These are phyloP conservation scores for Telmatherina bonti DNA, from an alignment of 2,797 vertebrate species.

Conservation along the genomic window DNA sequence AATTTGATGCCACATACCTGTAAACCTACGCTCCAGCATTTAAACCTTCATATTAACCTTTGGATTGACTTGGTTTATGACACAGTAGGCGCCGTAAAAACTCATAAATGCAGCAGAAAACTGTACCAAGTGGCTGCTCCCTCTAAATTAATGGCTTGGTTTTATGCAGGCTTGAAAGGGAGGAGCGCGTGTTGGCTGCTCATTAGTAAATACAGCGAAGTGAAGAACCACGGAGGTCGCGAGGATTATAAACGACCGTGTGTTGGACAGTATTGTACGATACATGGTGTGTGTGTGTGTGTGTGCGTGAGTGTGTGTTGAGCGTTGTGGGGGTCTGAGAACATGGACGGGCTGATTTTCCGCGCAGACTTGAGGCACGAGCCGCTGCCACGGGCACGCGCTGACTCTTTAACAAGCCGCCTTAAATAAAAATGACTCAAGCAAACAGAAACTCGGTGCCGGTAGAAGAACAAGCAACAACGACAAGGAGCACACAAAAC, in stretches of 20 bases:
- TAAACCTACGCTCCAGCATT: not conserved
- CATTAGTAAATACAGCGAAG: conserved; percentile 34
- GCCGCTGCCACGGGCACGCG: conserved; percentile 68
- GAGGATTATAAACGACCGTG: conserved; percentile 29
- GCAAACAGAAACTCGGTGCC: conserved; percentile 20
- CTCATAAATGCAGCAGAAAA: conserved; percentile 8
- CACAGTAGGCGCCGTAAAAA: conserved; percentile 5
- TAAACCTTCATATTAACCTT: conserved; percentile 25
- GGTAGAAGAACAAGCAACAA: not conserved
- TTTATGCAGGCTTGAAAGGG: conserved; percentile 18
- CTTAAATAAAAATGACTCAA: conserved; percentile 53
- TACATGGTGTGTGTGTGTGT: conserved; percentile 12
- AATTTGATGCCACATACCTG: not conserved
- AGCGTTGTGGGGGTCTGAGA: conserved; percentile 12
- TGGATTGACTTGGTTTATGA: conserved; percentile 2
- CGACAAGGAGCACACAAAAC: not conserved
- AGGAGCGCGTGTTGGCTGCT: conserved; percentile 23
- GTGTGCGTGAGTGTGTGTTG: conserved; percentile 6
- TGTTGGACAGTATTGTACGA: not conserved
- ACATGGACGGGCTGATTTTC: conserved; percentile 43
- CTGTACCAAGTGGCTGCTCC: not conserved
- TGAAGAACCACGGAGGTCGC: conserved; percentile 22
- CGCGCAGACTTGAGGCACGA: conserved; percentile 64
- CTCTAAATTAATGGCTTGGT: conserved; percentile 26
- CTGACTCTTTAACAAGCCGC: conserved; percentile 71